Percentiles rank a stretch among this genome's conserved stretches.
Conservation (phyloP, 2,888 invertebrate species). For the Stramonita haemastoma region DNA sequence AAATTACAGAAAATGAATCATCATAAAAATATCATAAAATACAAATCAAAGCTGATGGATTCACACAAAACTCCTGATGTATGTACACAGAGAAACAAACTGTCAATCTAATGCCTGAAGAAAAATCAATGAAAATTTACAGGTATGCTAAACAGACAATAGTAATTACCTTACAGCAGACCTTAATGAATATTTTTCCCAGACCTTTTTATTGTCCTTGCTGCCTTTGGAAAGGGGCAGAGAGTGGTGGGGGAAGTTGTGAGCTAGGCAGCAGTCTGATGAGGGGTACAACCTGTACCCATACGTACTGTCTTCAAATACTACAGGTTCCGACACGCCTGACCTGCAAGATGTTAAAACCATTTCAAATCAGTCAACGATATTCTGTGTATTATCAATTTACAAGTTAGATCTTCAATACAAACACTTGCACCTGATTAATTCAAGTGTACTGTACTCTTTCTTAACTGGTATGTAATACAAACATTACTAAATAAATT, state of each 20-base stretch:
- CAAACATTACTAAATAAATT: too few species aligned
- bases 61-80: too few species aligned
- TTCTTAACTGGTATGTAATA: too few species aligned
- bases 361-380: background rate
- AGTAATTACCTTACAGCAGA: too few species aligned
- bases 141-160: background rate
- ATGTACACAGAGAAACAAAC: too few species aligned
- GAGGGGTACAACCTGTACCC: slow-evolving; percentile 23
- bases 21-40: too few species aligned
- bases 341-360: slow-evolving; percentile 43
- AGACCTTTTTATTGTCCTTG: slow-evolving; percentile 36
- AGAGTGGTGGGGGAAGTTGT: slow-evolving; percentile 12
- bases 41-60: too few species aligned
- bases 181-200: background rate
- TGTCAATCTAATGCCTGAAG: background rate
- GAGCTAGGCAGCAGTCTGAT: slow-evolving; percentile 29
- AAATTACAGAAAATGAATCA: too few species aligned
- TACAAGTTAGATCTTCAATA: too few species aligned
- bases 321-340: slow-evolving; percentile 63
- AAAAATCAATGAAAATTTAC: background rate
- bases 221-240: background rate
- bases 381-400: background rate
- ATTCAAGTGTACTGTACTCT: too few species aligned
- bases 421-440: too few species aligned
- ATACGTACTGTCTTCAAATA: slow-evolving; percentile 63